Base-by-base conservation (phyloP, 2,797 vertebrate genomes). In the Liparis tanakae region DNA sequence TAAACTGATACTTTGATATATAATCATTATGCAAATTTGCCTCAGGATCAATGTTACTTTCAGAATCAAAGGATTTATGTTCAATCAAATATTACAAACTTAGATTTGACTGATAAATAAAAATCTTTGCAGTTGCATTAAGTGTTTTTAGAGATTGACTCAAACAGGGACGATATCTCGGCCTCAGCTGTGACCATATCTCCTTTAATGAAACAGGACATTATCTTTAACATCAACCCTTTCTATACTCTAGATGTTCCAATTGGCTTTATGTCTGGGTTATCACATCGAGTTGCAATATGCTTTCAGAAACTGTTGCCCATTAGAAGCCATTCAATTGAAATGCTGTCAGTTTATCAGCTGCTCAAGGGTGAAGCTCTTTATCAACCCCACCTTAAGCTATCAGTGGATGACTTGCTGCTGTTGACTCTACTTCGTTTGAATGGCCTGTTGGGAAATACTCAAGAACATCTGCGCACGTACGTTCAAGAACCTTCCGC, bases 391-490 rank as follows among this genome's bases (percentile, higher is more conserved):
- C 72, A 59, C 83, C 85, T 78, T 75, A 43, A 86, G 71, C 50
- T 86, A 91, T 92, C 85, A 84, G 85, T 20, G 51, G 66, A 60
- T 48, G 79, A 70, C 67, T 65, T 65, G 48, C 18, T 39, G 36
- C 72, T 85, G 65, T 82, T 90, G 79, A 83, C 76, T 87, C 72
- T 72, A 10, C 17, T 34, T 50, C 10, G 10, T 50, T 79, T 82
- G 53, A 90, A 85, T 68, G 58, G 55, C 63, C 61, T 82, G 58
- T 84, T 89, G 82, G 44, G 87, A 89, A 92, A 90, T 60, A 64
- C 51, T 65, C 6, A 0, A 4, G 10, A 73, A 75, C 82, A 81
- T 79, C 64, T 81, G 64, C 5, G 4, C 79, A 57, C 6, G 3
- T 41, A 80, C 15, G 20, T 54, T 84, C 33, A 18, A 63, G 62